Evolutionary conservation across 2,888 invertebrate genomes (phyloP), one percentile per base, ranked within the genome.

Genomic region (Drosophila merina): DNA sequence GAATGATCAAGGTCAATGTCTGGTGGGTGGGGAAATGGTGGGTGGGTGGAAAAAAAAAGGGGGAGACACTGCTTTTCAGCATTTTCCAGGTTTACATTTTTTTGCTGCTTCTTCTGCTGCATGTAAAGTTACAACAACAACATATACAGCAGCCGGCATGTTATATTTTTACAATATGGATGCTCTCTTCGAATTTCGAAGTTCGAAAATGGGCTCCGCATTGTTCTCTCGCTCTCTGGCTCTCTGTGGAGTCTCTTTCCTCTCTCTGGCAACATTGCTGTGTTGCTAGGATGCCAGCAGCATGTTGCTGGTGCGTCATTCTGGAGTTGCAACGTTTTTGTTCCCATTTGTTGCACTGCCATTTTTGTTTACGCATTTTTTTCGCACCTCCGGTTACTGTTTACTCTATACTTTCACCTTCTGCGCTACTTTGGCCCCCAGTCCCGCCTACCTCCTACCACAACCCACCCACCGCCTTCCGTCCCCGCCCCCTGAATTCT

Each of bases 1-100:
- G 81, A 64, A 67, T 72, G 79, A 88, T 88, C 88, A 84, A 84
- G 84, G 84, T 85, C 84, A 85, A 85, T 85, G 84, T 88, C 87
- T 85, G 75, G 68, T 54, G 63, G 57, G 72, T 57, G 66, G 74
- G 52, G 44, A 20, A 20, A 33, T 33, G 42, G 44, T n/a, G 38
- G 38, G 14, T 20, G 25, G 20, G 52, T 26, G 56, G 26, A 5
- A 1, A 10, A 25, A 25, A 10, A 26, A 8, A 6, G 9, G 33
- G 44, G 68, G 30, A 45, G 63, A 25, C 26, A 25, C 20, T 26
- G 68, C 31, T 60, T 49, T 71, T 70, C 64, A 47, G 54, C 44
- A 51, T 74, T 62, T 69, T 62, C 55, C 49, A 45, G 45, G 54
- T 36, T 67, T 38, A 30, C 59, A 56, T 57, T 71, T 56, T 45